Evolutionary conservation across 2,888 invertebrate genomes (phyloP).

Genomic region (Pegoplata infirma): DNA sequence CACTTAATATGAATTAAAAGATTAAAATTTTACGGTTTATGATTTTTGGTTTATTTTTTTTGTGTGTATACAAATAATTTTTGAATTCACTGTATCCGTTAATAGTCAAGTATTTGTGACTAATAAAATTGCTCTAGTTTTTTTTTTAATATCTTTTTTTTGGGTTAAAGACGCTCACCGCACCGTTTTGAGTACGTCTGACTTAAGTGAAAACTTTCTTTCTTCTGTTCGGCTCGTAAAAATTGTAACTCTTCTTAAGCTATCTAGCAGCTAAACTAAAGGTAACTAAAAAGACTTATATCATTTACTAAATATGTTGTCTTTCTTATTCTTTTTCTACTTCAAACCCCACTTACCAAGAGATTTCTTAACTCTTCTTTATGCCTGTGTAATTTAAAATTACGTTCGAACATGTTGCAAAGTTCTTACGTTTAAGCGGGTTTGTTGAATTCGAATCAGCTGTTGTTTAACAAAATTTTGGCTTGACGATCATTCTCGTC

Average conservation of each 20-base stretch:
- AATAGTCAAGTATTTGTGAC: slow-evolving; percentile 36
- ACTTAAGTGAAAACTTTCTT: slow-evolving; percentile 76
- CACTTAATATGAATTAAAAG: slow-evolving; percentile 65
- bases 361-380: slow-evolving; percentile 17
- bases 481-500: background rate
- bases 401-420: slow-evolving; percentile 44
- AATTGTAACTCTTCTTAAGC: slow-evolving; percentile 76
- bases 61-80: slow-evolving; percentile 50
- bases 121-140: slow-evolving; percentile 44
- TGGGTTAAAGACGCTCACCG: background rate
- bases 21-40: slow-evolving; percentile 40
- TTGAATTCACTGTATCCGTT: slow-evolving; percentile 51
- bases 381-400: slow-evolving; percentile 8
- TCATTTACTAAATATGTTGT: slow-evolving; percentile 25
- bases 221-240: slow-evolving; percentile 72
- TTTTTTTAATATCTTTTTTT: background rate
- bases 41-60: slow-evolving; percentile 61
- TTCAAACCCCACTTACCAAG: slow-evolving; percentile 30
- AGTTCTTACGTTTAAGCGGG: background rate
- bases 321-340: slow-evolving; percentile 39
- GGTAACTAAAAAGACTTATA: slow-evolving; percentile 3
- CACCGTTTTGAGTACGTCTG: slow-evolving; percentile 68
- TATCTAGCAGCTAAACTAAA: background rate
- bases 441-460: slow-evolving; percentile 21
- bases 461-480: slow-evolving; percentile 4